Base-by-base conservation (phyloP, 2,888 invertebrate genomes). In the Dermolepida albohirtum region DNA sequence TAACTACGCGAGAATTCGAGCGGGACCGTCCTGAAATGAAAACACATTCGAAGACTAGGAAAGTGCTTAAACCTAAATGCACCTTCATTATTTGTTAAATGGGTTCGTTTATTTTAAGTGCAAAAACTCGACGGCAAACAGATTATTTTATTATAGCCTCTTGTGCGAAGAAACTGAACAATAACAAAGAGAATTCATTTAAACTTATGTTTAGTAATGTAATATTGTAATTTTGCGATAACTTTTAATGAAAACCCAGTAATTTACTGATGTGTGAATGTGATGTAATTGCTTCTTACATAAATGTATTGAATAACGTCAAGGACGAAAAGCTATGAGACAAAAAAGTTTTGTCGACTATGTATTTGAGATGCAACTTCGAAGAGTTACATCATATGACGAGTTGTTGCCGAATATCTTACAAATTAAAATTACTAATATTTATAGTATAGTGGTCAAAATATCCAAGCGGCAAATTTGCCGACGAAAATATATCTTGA, bases 71-170 rank as follows among this genome's bases (percentile, higher is more conserved):
- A 50, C 47, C 47, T 50, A 63, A 63, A 63, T 63, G 63, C 63
- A 63, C 14, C 47, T 63, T 63, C 63, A 63, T 63, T 63, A 63
- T 50, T 49, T 63, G 63, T 50, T 49, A 49, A 50, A 63, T 34
- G 50, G 50, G 12, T 47, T 27, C 40, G 50, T 63, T 63, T 63
- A 63, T 63, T 63, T 63, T 54, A 54, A 54, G 40, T 54, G 40
- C 40, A 40, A 40, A 54, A 39, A 16, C 54, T 54, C 54, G 16
- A 29, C 1, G 29, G 51, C 51, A n/a, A 27, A n/a, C 29, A 17
- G 51, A 51, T 51, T 51, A 51, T 51, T 27, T 27, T 29, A 29
- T 29, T 51, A 27, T 29, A 29, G 27, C 12, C 12, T 2, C 29
- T 51, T 11, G 6, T 29, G 51, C 11, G 4, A 27, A 29, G 6